Evolutionary conservation across 2,888 invertebrate species (phyloP).

Genomic region (Hydrotaea cyrtoneurina): DNA sequence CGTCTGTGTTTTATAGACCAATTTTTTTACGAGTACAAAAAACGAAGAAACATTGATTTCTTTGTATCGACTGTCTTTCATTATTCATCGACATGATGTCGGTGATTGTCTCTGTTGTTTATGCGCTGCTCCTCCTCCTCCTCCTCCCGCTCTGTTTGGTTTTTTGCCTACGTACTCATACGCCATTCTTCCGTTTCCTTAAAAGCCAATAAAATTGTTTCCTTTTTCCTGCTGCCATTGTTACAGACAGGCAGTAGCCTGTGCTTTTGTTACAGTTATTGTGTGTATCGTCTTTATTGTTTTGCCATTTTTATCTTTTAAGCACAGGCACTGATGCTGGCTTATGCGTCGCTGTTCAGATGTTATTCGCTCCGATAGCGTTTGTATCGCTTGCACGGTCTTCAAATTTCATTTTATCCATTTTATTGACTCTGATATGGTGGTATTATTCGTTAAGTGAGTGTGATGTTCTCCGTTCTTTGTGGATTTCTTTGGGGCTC

Average conservation of each 20-base stretch:
- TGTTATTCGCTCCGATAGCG: neutral
- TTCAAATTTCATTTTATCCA: conserved; percentile 10
- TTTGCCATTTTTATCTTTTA: conserved; percentile 31
- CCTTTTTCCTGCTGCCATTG: conserved; percentile 15
- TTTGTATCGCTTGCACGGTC: neutral
- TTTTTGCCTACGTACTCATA: neutral
- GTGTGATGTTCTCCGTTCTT: neutral
- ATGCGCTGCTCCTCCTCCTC: neutral
- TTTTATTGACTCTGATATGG: conserved; percentile 21
- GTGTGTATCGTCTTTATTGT: conserved; percentile 29
- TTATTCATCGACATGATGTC: conserved; percentile 32
- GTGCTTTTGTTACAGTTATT: neutral
- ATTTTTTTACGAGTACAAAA: conserved; percentile 42
- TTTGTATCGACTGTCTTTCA: neutral
- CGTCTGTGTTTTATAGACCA: conserved; percentile 53
- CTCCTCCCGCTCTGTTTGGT: neutral
- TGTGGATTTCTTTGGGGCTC: neutral
- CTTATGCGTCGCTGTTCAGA: neutral
- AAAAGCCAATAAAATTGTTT: conserved; percentile 48
- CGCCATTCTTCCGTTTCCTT: neutral
- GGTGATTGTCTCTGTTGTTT: conserved; percentile 21
- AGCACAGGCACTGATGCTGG: neutral
- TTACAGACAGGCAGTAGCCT: neutral
- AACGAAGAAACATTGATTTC: conserved; percentile 22
- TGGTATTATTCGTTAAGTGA: neutral